phyloP scores from a whole-genome alignment of 1,140 invertebrate genomes.

The Procambarus virginalis region DNA sequence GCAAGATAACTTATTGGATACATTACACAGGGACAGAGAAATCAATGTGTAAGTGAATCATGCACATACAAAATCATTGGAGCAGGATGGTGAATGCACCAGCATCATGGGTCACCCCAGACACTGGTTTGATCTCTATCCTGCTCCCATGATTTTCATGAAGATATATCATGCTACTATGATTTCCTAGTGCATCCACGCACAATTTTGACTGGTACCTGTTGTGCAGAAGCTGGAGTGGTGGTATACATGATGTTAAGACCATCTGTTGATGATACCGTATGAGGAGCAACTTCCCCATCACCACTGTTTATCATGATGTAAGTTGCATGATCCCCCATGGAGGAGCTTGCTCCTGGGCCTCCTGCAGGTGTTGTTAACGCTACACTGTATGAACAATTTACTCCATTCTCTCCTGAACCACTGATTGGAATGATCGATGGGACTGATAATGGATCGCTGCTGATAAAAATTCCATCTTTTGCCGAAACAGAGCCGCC shows the following conservation, averaged over 20 bases:
- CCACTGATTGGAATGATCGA: conserved; percentile 35
- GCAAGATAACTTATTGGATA: too few relatives aligned
- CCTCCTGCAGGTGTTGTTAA: conserved; percentile 22
- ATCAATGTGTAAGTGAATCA: too few relatives aligned
- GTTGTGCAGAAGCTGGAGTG: conserved; percentile 26
- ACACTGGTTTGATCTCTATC: too few relatives aligned
- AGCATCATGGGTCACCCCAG: too few relatives aligned
- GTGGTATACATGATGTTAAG: conserved; percentile 47
- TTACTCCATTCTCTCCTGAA: conserved; percentile 18
- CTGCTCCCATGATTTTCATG: too few relatives aligned
- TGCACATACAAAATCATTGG: too few relatives aligned
- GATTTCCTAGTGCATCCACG: too few relatives aligned
- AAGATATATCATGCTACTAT: too few relatives aligned
- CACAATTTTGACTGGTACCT: conserved; percentile 12
- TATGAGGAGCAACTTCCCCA: conserved; percentile 5
- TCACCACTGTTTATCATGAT: conserved; percentile 49
- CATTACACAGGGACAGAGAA: too few relatives aligned
- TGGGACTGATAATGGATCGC: conserved; percentile 37
- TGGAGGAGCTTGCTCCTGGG: background rate
- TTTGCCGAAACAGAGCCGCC: conserved; percentile 21
- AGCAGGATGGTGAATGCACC: too few relatives aligned
- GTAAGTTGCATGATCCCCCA: conserved; percentile 31
- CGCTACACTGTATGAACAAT: conserved; percentile 26
- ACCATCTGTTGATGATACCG: conserved; percentile 10
- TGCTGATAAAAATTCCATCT: conserved; percentile 39